Percentiles rank a stretch among this genome's conserved stretches.
Evolutionary conservation across 2,113 vertebrate genomes (phyloP).

Genomic region (Orcinus orca): DNA sequence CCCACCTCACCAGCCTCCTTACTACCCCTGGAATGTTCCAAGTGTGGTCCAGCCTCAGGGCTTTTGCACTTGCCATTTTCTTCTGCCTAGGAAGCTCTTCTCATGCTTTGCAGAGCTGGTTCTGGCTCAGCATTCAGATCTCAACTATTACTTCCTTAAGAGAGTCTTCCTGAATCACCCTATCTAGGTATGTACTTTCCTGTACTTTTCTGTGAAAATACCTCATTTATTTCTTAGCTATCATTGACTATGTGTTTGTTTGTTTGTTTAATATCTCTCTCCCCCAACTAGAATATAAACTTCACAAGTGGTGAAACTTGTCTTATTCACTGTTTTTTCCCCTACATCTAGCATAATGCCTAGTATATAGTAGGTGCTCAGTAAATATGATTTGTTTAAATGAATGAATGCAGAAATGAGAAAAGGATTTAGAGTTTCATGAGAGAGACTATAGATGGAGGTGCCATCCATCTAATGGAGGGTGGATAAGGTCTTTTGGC

Average conservation of each 20-base stretch:
- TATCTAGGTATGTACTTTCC: background rate
- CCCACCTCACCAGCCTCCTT: background rate
- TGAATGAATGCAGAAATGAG: background rate
- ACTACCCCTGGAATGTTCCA: background rate
- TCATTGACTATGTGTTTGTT: background rate
- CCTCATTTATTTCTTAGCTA: background rate
- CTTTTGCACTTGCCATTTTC: background rate
- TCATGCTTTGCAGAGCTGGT: background rate
- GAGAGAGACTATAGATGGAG: background rate
- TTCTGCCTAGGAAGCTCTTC: background rate
- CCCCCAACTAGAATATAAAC: background rate
- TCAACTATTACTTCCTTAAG: background rate
- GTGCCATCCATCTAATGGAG: background rate
- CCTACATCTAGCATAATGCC: background rate
- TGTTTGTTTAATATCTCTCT: background rate
- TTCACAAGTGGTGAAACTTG: background rate
- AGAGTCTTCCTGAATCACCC: background rate
- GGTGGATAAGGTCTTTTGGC: background rate
- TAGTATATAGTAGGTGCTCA: background rate
- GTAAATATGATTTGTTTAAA: background rate
- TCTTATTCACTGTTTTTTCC: background rate
- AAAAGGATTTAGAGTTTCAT: background rate
- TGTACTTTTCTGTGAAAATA: background rate
- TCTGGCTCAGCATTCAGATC: background rate
- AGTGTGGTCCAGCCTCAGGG: background rate